phyloP scores from a whole-genome alignment of 2,888 invertebrate genomes.

The Cheilosia vulpina region DNA sequence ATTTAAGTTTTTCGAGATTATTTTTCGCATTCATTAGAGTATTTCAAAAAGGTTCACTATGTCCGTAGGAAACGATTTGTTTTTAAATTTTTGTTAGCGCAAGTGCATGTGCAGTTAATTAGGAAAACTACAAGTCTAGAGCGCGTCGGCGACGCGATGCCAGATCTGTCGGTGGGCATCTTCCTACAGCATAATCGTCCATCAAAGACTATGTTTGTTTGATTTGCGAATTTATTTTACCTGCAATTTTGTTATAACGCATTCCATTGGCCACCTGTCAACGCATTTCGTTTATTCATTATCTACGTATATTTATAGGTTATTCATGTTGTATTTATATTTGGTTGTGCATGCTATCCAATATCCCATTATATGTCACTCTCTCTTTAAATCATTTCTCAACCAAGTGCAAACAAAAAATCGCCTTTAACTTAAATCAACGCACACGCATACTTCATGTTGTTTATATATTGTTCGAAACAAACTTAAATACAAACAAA shows the following conservation, averaged over 20 bases:
- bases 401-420: constrained; percentile 12
- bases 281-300: neutral
- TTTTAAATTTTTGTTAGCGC: too few relatives aligned
- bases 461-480: constrained; percentile 10
- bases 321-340: constrained; percentile 1
- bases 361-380: neutral
- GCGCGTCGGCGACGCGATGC: too few relatives aligned
- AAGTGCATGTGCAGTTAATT: too few relatives aligned
- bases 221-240: neutral
- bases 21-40: too few relatives aligned
- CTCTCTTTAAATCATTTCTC: constrained; percentile 2
- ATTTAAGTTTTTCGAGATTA: too few relatives aligned
- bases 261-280: constrained; percentile 12
- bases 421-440: constrained; percentile 49
- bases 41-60: too few relatives aligned
- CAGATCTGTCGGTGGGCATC: too few relatives aligned
- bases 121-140: too few relatives aligned
- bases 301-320: neutral
- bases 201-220: too few relatives aligned
- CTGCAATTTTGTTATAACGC: neutral
- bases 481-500: constrained; percentile 9
- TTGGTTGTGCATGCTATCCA: constrained; percentile 48
- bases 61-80: too few relatives aligned
- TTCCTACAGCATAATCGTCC: too few relatives aligned
- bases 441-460: constrained; percentile 59